Percentiles rank a stretch among this genome's conserved stretches.
These are phyloP conservation scores for Apamea sordens DNA, from an alignment of 2,888 invertebrate genomes.

Conservation along the genomic window DNA sequence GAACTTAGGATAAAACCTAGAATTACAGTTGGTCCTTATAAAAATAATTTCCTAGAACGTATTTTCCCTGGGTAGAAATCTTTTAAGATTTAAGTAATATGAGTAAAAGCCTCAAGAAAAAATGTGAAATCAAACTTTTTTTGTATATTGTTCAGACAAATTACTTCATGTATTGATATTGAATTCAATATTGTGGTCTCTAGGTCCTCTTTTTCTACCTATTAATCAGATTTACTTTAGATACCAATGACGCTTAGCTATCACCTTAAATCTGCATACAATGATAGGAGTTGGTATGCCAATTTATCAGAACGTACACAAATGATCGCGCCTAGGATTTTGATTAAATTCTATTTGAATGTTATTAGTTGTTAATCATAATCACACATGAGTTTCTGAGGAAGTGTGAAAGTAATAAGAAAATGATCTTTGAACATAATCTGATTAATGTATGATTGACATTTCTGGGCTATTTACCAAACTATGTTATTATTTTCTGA, in stretches of 20 bases:
- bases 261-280: not conserved
- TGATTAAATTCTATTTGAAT: not conserved
- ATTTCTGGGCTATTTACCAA: not conserved
- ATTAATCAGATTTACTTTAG: not conserved
- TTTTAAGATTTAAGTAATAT: not conserved
- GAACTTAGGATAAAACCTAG: constrained; percentile 24
- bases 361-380: not conserved
- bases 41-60: not conserved
- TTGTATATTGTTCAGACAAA: not conserved
- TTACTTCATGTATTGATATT: not conserved
- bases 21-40: not conserved
- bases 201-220: not conserved
- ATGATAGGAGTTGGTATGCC: not conserved
- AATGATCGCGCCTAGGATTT: not conserved
- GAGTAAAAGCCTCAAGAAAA: not conserved
- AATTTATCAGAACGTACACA: not conserved
- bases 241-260: not conserved
- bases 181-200: not conserved
- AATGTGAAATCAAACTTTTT: no score
- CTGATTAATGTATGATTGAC: not conserved
- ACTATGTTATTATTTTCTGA: not conserved
- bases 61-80: not conserved
- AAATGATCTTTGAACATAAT: not conserved
- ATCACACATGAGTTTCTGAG: not conserved
- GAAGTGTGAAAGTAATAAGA: not conserved